These are phyloP conservation scores for Syngnathus floridae DNA, from an alignment of 2,113 vertebrate species.

Conservation along the genomic window DNA sequence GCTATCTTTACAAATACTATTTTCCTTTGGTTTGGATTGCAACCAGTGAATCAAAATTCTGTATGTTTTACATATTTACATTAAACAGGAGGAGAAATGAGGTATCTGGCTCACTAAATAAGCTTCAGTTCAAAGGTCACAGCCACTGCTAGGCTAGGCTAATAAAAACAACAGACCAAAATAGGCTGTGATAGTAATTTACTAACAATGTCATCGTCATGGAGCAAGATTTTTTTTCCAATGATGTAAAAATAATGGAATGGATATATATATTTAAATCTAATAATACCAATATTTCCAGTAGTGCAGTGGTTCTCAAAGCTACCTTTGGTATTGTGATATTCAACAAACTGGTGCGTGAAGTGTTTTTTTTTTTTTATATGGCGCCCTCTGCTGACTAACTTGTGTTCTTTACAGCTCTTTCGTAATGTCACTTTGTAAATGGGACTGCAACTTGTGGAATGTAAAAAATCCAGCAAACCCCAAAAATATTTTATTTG, in stretches of 20 bases:
- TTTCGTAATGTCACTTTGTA: neutral
- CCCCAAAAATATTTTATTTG: too few relatives aligned
- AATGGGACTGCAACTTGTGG: neutral
- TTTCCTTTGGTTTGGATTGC: neutral
- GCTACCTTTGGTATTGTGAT: neutral
- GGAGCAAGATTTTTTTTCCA: neutral
- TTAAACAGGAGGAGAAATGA: too few relatives aligned
- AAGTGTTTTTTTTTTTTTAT: neutral
- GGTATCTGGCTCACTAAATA: neutral
- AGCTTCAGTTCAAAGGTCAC: neutral
- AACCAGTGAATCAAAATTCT: neutral
- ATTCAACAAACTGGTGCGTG: too few relatives aligned
- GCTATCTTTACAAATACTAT: neutral
- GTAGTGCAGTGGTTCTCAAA: neutral
- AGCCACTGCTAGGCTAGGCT: neutral
- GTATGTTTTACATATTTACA: neutral
- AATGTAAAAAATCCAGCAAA: neutral
- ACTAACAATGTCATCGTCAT: too few relatives aligned
- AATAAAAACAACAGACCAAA: neutral
- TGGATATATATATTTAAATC: too few relatives aligned
- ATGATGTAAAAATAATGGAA: too few relatives aligned
- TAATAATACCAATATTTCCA: too few relatives aligned
- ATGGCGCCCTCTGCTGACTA: constrained; percentile 13
- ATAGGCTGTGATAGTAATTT: too few relatives aligned
- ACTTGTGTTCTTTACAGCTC: constrained; percentile 6